These are phyloP conservation scores for Cynopterus sphinx DNA, from an alignment of 2,797 vertebrate genomes.

Conservation along the genomic window DNA sequence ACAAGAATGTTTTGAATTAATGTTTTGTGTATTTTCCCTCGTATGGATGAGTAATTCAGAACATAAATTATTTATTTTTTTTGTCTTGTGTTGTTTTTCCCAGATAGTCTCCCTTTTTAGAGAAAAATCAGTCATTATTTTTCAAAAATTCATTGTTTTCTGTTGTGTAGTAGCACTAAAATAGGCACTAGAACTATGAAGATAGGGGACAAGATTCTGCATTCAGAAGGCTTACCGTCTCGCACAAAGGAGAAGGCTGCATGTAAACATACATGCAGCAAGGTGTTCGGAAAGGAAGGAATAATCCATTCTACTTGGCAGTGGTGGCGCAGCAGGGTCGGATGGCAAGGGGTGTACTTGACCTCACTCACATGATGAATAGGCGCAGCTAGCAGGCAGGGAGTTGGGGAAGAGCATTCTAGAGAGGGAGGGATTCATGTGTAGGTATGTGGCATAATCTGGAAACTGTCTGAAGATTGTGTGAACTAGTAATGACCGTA, in stretches of 20 bases:
- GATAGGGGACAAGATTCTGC: neutral
- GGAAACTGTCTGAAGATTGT: neutral
- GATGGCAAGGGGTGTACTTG: neutral
- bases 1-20: slow-evolving; percentile 36
- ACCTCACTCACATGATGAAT: neutral
- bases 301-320: neutral
- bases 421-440: neutral
- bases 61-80: slow-evolving; percentile 33
- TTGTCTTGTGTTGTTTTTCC: neutral
- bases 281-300: neutral
- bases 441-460: neutral
- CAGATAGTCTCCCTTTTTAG: neutral
- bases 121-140: neutral
- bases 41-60: slow-evolving; percentile 24
- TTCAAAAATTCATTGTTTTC: neutral
- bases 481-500: neutral
- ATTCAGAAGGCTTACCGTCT: neutral
- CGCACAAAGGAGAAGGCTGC: neutral
- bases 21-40: slow-evolving; percentile 8
- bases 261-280: neutral
- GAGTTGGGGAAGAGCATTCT: neutral
- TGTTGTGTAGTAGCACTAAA: neutral
- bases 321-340: neutral
- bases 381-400: neutral
- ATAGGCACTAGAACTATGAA: neutral